A percentile compares a stretch with the other conserved stretches of the same genome.
These are phyloP conservation scores for Onychomys leucogaster DNA, from an alignment of 2,797 vertebrate genomes.

Conservation along the genomic window DNA sequence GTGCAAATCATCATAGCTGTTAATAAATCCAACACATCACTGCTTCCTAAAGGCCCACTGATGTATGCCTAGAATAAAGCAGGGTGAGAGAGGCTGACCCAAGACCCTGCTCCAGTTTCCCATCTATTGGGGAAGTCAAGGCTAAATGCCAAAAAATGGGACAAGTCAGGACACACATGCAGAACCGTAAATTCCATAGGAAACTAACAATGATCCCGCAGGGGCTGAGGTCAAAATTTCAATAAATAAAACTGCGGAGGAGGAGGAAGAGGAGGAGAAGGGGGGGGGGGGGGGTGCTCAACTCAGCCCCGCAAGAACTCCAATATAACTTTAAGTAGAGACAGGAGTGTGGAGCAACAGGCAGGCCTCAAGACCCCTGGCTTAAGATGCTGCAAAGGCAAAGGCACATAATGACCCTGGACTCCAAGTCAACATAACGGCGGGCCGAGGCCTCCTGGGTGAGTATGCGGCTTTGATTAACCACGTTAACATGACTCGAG, in stretches of 20 bases:
- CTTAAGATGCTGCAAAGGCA: background rate
- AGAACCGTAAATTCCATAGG: background rate
- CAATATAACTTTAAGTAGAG: background rate
- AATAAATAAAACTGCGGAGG: background rate
- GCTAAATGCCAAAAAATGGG: background rate
- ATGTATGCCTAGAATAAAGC: background rate
- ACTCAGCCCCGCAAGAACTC: background rate
- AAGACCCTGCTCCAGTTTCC: constrained; percentile 25
- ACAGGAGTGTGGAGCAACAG: background rate
- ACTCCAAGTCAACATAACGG: background rate
- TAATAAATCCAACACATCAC: background rate
- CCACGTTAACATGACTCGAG: background rate
- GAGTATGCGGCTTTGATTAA: constrained; percentile 1
- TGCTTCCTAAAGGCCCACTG: background rate
- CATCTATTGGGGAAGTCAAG: background rate
- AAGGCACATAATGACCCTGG: background rate
- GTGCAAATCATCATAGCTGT: background rate
- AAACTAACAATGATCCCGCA: background rate
- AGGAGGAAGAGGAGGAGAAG: background rate
- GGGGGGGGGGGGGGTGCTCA: background rate
- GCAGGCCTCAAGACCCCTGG: background rate
- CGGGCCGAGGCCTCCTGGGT: background rate
- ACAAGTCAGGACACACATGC: background rate
- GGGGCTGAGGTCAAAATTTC: background rate
- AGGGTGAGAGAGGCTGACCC: background rate